Conservation (phyloP, 2,113 vertebrate genomes). For the Suricata suricatta region DNA sequence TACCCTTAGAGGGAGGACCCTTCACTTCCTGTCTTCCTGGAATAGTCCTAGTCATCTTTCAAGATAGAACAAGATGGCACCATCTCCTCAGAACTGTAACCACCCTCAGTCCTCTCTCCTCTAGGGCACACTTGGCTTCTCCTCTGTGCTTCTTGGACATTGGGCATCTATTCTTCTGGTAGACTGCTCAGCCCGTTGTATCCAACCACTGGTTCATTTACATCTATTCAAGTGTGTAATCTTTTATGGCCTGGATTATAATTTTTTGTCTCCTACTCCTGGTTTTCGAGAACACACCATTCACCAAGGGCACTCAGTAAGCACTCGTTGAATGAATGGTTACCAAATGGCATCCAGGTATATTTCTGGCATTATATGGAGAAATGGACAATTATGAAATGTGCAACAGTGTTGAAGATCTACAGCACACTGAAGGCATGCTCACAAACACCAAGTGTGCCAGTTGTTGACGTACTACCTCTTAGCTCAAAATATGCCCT, state of each 20-base stretch:
- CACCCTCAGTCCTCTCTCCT: not conserved
- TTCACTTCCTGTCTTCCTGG: not conserved
- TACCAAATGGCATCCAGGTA: not conserved
- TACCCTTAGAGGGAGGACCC: not conserved
- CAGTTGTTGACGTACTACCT: not conserved
- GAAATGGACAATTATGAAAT: not conserved
- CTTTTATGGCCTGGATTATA: not conserved
- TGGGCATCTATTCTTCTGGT: not conserved
- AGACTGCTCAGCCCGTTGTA: accelerated
- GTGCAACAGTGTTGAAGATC: not conserved
- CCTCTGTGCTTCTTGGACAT: not conserved
- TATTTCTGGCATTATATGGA: not conserved
- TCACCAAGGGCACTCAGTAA: not conserved
- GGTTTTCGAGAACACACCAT: not conserved
- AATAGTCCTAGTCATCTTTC: not conserved
- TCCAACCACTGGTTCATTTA: not conserved
- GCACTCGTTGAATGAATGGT: not conserved
- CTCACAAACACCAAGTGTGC: not conserved
- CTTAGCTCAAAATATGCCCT: not conserved
- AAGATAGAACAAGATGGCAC: not conserved
- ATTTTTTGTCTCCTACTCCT: not conserved
- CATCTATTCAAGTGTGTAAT: not conserved
- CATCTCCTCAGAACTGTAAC: not conserved
- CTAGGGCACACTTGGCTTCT: not conserved
- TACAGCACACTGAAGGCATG: not conserved